These are phyloP conservation scores for Luperina testacea DNA, from an alignment of 2,888 invertebrate species.

Conservation along the genomic window DNA sequence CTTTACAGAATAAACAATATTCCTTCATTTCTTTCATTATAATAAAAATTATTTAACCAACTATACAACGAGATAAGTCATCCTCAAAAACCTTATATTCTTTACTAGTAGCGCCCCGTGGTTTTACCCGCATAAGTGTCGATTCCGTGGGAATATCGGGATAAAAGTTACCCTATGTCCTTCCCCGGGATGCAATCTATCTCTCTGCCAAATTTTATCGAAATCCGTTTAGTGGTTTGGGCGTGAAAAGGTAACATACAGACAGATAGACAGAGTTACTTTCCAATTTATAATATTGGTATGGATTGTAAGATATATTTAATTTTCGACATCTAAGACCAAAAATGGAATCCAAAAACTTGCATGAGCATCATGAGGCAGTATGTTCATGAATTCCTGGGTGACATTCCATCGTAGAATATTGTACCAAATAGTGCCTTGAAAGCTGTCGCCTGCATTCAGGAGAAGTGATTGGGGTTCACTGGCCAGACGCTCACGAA, in stretches of 20 bases:
- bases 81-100: background rate
- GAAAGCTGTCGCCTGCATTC: constrained; percentile 92
- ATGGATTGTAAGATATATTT: background rate
- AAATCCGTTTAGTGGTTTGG: too few species aligned
- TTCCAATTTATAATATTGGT: too few species aligned
- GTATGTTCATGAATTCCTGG: constrained; percentile 93
- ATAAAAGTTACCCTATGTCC: too few species aligned
- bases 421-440: constrained; percentile 94
- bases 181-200: too few species aligned
- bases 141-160: too few species aligned
- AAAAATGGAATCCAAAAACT: constrained; percentile 64
- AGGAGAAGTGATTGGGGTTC: constrained; percentile 92
- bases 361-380: constrained; percentile 95
- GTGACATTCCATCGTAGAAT: constrained; percentile 93
- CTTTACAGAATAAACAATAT: background rate
- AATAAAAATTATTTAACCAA: background rate
- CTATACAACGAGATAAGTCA: background rate
- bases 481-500: constrained; percentile 79
- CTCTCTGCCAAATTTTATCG: too few species aligned
- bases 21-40: background rate
- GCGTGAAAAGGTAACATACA: too few species aligned
- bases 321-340: background rate
- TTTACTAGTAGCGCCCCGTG: background rate
- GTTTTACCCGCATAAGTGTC: too few species aligned
- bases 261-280: too few species aligned